Percentiles rank a stretch among this genome's conserved stretches.
These are phyloP conservation scores for Chromobotia macracanthus DNA, from an alignment of 2,797 vertebrate genomes.

Conservation along the genomic window DNA sequence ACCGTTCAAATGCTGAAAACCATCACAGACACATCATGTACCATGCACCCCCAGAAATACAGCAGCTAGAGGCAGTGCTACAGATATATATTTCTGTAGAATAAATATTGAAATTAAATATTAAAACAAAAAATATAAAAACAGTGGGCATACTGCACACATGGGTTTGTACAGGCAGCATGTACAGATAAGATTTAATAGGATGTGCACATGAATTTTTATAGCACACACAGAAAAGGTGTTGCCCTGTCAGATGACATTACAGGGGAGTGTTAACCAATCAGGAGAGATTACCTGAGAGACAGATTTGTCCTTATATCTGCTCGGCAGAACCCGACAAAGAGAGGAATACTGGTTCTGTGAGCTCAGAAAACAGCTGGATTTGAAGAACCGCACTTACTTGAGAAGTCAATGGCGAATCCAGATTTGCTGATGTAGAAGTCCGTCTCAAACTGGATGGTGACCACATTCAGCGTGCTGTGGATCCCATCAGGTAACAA, in stretches of 20 bases:
- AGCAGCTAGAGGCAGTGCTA: background rate
- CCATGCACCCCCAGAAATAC: background rate
- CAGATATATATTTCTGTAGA: background rate
- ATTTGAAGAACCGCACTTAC: slow-evolving; percentile 75
- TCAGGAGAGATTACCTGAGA: background rate
- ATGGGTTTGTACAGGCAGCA: background rate
- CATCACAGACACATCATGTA: too few relatives aligned
- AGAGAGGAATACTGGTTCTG: background rate
- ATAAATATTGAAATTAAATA: background rate
- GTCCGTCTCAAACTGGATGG: slow-evolving; percentile 96
- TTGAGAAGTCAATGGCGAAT: slow-evolving; percentile 97
- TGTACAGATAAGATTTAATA: background rate
- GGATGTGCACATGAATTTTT: background rate
- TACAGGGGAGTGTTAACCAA: background rate
- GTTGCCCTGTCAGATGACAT: background rate
- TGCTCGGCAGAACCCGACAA: background rate
- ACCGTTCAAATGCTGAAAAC: too few relatives aligned
- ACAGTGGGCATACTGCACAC: background rate
- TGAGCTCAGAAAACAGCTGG: background rate
- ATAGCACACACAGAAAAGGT: background rate
- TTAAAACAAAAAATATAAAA: too few relatives aligned
- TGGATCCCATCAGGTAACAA: slow-evolving; percentile 95
- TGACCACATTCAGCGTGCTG: slow-evolving; percentile 93
- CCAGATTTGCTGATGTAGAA: slow-evolving; percentile 99
- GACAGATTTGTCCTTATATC: background rate